Percentiles rank a stretch among this genome's conserved stretches.
Evolutionary conservation across 2,888 invertebrate species (phyloP).

Genomic region (Hymenopus coronatus): DNA sequence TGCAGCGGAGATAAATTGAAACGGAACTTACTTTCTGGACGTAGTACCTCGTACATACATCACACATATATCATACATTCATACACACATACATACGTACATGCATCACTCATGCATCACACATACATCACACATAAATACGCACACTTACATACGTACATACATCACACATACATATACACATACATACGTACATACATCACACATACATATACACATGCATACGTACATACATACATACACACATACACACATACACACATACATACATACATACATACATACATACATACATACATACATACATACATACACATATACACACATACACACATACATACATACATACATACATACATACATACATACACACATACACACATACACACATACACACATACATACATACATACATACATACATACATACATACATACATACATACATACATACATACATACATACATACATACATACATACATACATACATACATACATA

Average conservation of each 20-base stretch:
- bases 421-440: constrained; percentile 20
- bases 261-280: constrained; percentile 4
- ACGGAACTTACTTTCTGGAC: too few relatives aligned
- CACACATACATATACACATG: too few relatives aligned
- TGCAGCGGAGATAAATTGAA: too few relatives aligned
- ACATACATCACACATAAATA: too few relatives aligned
- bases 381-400: constrained; percentile 1
- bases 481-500: background rate
- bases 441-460: constrained; percentile 22
- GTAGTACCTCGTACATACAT: too few relatives aligned
- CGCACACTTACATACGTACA: too few relatives aligned
- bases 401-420: constrained; percentile 22
- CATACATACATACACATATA: too few relatives aligned
- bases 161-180: too few relatives aligned
- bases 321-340: background rate
- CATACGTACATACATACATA: background rate
- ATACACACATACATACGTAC: too few relatives aligned
- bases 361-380: constrained; percentile 14
- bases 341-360: constrained; percentile 6
- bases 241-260: background rate
- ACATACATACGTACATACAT: too few relatives aligned
- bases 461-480: constrained; percentile 17
- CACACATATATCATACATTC: too few relatives aligned
- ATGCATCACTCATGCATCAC: too few relatives aligned
- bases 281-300: constrained; percentile 8